Evolutionary conservation across 2,888 invertebrate species (phyloP), one percentile per base, ranked within the genome.

Genomic region (Drosophila subsilvestris): DNA sequence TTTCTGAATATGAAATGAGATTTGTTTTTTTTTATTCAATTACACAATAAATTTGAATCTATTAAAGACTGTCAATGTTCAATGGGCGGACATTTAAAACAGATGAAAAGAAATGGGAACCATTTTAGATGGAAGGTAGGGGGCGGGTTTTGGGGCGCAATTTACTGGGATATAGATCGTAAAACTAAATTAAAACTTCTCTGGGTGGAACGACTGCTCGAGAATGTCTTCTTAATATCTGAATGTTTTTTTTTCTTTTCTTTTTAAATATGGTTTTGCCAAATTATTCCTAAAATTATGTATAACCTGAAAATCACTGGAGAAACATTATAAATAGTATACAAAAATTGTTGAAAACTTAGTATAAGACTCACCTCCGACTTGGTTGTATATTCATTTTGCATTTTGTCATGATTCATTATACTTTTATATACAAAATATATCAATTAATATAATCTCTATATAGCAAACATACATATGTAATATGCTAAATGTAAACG

Each of bases 401-500:
- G 59, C 67, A 67, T 56, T 63, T 72, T 62, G 44, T 44, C 56
- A 57, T 57, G 20, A 72, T 53, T 56, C 22, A 60, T 63, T 50
- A 22, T n/a, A 54, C n/a, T 22, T 44, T 10, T 18, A 42, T 45
- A 51, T 17, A 48, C 14, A 43, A 14, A 10, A 50, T 58, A 50
- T 78, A 66, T 75, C 57, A 59, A 65, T 14, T 14, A n/a, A 37
- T 37, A 37, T n/a, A 37, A 37, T 14, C 32, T 14, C 14, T 37
- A 37, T 37, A 37, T 32, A n/a, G 9, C 14, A 37, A 14, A 37
- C 12, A 37, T 37, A 37, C 14, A 14, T 14, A 72, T 18, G 42
- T 51, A 65, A 73, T 71, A 70, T 73, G 80, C 67, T 79, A 79
- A 74, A 55, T 75, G 82, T 66, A 67, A 25, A 49, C 42, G 68